Conservation (phyloP, 2,888 invertebrate species). For the Lysandra coridon region DNA sequence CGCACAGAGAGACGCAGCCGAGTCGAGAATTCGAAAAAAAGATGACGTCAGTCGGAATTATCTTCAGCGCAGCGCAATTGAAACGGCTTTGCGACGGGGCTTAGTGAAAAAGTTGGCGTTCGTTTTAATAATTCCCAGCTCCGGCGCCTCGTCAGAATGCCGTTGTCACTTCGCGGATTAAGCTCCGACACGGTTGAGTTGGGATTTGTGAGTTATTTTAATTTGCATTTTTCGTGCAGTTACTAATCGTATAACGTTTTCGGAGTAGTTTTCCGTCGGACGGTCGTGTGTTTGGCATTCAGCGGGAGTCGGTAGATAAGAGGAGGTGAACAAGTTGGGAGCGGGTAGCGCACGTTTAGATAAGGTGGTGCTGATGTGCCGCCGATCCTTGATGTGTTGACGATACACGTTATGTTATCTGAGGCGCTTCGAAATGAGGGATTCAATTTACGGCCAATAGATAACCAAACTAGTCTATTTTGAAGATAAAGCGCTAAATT, state of each 20-base stretch:
- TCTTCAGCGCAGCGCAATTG: constrained; percentile 81
- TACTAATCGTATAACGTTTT: constrained; percentile 39
- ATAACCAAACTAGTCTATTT: constrained; percentile 17
- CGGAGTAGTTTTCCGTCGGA: constrained; percentile 20
- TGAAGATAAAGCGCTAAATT: not conserved
- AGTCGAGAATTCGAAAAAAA: constrained; percentile 78
- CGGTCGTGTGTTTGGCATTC: constrained; percentile 19
- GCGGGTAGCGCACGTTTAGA: constrained; percentile 17
- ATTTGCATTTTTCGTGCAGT: constrained; percentile 74
- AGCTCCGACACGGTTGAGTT: constrained; percentile 79
- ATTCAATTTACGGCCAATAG: constrained; percentile 24
- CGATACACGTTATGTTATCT: constrained; percentile 28
- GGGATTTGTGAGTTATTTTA: constrained; percentile 79
- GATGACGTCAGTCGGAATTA: constrained; percentile 80
- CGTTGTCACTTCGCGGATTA: constrained; percentile 81
- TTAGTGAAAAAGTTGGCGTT: constrained; percentile 81
- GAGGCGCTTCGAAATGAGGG: not conserved
- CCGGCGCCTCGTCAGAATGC: constrained; percentile 81
- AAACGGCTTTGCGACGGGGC: constrained; percentile 80
- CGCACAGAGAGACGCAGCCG: constrained; percentile 75
- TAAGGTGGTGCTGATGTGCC: not conserved
- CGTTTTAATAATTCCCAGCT: constrained; percentile 81
- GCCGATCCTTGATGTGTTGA: constrained; percentile 23
- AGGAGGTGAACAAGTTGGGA: constrained; percentile 5
- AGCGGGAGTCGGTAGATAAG: not conserved